Evolutionary conservation across 2,797 vertebrate genomes (phyloP).

Genomic region (Sebastolobus altivelis): DNA sequence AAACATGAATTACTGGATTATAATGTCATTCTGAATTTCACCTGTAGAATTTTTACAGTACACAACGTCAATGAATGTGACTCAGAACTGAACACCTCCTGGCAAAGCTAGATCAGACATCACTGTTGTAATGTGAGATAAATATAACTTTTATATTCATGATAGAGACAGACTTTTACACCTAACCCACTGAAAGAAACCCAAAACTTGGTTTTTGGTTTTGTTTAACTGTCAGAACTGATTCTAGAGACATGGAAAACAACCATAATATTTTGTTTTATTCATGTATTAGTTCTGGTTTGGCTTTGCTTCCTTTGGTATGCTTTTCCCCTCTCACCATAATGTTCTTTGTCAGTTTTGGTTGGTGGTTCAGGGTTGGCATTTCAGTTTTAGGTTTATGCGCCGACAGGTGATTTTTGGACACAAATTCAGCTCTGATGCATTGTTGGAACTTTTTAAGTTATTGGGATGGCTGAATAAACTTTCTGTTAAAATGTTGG

Average conservation of each 20-base stretch:
- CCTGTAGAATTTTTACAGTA: neutral
- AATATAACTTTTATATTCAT: neutral
- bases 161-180: neutral
- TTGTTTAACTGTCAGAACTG: neutral
- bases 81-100: neutral
- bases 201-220: neutral
- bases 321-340: neutral
- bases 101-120: neutral
- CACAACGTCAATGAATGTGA: neutral
- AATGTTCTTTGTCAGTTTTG: neutral
- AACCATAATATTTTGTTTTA: neutral
- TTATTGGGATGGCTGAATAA: constrained; percentile 66
- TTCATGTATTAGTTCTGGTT: neutral
- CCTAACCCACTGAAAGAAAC: neutral
- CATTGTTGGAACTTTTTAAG: constrained; percentile 43
- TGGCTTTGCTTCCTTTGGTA: neutral
- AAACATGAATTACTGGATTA: neutral
- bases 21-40: neutral
- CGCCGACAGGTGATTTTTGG: constrained; percentile 25
- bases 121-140: neutral
- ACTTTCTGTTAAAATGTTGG: constrained; percentile 47
- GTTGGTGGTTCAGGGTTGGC: constrained; percentile 37
- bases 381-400: constrained; percentile 26
- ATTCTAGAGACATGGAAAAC: constrained; percentile 10
- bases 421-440: constrained; percentile 20